Evolutionary conservation across 1,140 invertebrate genomes (phyloP).

Genomic region (Lordiphosa mommai): DNA sequence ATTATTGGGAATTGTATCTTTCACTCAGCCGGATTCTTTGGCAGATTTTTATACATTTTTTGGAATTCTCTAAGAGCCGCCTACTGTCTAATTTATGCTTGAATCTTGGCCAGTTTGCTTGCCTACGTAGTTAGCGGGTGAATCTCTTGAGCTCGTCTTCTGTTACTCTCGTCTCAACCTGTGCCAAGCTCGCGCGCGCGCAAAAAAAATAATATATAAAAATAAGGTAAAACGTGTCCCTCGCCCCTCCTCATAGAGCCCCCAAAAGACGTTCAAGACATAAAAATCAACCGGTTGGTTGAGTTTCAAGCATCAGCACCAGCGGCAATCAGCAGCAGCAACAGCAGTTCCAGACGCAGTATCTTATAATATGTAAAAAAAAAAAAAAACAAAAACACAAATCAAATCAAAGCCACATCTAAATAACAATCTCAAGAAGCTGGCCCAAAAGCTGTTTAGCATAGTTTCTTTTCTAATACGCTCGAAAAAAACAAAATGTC

Average conservation of each 20-base stretch:
- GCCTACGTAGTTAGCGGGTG: slow-evolving; percentile 12
- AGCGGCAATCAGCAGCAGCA: slow-evolving; percentile 23
- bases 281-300: slow-evolving; percentile 75
- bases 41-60: too few relatives aligned
- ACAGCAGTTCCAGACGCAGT: slow-evolving; percentile 24
- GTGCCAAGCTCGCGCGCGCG: slow-evolving; percentile 44
- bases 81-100: slow-evolving; percentile 10
- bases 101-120: slow-evolving; percentile 40
- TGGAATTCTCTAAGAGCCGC: background rate
- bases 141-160: slow-evolving; percentile 28
- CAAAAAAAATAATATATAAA: slow-evolving; percentile 36
- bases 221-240: slow-evolving; percentile 37
- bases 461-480: slow-evolving; percentile 54
- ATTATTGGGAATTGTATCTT: too few relatives aligned
- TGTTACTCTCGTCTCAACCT: slow-evolving; percentile 51
- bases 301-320: slow-evolving; percentile 45
- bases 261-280: slow-evolving; percentile 43
- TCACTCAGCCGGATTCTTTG: too few relatives aligned
- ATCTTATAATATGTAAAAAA: slow-evolving; percentile 57
- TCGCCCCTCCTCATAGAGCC: slow-evolving; percentile 22
- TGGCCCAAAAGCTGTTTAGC: slow-evolving; percentile 52
- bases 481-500: slow-evolving; percentile 1
- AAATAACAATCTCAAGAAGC: slow-evolving; percentile 52
- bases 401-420: slow-evolving; percentile 34
- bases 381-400: slow-evolving; percentile 23